Percentiles rank a stretch among this genome's conserved stretches.
These are phyloP conservation scores for Lontra canadensis DNA, from an alignment of 2,113 vertebrate species.

Conservation along the genomic window DNA sequence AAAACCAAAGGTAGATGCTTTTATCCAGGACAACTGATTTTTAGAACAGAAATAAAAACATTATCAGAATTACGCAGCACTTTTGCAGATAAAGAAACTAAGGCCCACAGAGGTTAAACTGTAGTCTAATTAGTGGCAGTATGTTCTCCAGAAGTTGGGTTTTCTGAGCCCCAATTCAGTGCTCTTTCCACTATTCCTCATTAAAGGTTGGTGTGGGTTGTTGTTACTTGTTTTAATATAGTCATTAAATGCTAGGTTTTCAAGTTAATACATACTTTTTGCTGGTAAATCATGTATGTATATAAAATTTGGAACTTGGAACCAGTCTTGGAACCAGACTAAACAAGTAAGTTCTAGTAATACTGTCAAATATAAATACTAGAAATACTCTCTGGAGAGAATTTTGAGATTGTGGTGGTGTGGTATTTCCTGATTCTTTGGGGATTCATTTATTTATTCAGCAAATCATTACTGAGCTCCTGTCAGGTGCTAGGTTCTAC, in stretches of 20 bases:
- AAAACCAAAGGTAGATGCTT: not conserved
- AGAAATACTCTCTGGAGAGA: not conserved
- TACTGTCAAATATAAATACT: not conserved
- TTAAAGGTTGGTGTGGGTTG: not conserved
- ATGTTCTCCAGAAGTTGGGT: not conserved
- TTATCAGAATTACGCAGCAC: not conserved
- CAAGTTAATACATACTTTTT: not conserved
- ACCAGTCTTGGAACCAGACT: not conserved
- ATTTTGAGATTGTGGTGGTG: not conserved
- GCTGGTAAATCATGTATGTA: not conserved
- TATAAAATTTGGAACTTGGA: not conserved
- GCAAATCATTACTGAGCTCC: not conserved
- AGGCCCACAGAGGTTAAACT: not conserved
- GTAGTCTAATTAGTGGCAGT: not conserved
- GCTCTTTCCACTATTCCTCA: not conserved
- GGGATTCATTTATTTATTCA: not conserved
- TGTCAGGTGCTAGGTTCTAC: not conserved
- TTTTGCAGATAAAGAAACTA: conserved; percentile 42
- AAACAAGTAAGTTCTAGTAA: not conserved
- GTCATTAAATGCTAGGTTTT: not conserved
- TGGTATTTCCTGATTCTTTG: not conserved
- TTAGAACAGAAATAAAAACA: conserved; percentile 44
- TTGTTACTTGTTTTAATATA: not conserved
- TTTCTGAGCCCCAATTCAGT: not conserved
- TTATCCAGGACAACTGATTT: not conserved